Evolutionary conservation across 2,888 invertebrate genomes (phyloP).

Genomic region (Tetanocera ferruginea): DNA sequence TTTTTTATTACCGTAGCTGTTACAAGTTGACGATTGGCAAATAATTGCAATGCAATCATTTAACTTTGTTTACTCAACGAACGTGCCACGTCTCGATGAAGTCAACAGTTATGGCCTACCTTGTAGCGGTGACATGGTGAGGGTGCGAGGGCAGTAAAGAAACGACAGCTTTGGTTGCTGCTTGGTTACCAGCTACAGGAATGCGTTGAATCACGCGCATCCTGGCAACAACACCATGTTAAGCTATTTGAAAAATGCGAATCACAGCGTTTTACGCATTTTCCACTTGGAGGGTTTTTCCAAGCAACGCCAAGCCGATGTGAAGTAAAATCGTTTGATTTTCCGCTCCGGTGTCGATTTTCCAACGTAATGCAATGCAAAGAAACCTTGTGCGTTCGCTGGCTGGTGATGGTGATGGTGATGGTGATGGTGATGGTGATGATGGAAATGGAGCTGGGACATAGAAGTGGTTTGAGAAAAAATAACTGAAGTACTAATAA

Average conservation of each 20-base stretch:
- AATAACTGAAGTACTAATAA: neutral
- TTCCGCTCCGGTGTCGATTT: constrained; percentile 32
- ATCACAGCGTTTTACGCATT: constrained; percentile 37
- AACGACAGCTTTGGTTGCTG: neutral
- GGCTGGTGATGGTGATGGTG: neutral
- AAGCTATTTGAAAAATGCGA: constrained; percentile 27
- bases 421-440: neutral
- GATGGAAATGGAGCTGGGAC: neutral
- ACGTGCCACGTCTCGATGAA: neutral
- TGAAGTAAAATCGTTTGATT: constrained; percentile 15
- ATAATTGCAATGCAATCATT: constrained; percentile 51
- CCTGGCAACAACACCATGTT: constrained; percentile 11
- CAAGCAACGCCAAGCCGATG: constrained; percentile 23
- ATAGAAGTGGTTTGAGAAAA: neutral
- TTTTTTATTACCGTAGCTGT: neutral
- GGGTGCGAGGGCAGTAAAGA: neutral
- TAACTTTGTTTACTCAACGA: constrained; percentile 22
- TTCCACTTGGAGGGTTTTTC: constrained; percentile 34
- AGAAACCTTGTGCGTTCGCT: neutral
- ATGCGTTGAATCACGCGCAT: constrained; percentile 11
- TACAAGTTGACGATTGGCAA: constrained; percentile 45
- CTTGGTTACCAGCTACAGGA: neutral
- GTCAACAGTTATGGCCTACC: neutral
- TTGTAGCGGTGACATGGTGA: neutral
- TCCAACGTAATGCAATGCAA: constrained; percentile 29